Conservation (phyloP, 2,888 invertebrate species). For the Phragmatobia fuliginosa region DNA sequence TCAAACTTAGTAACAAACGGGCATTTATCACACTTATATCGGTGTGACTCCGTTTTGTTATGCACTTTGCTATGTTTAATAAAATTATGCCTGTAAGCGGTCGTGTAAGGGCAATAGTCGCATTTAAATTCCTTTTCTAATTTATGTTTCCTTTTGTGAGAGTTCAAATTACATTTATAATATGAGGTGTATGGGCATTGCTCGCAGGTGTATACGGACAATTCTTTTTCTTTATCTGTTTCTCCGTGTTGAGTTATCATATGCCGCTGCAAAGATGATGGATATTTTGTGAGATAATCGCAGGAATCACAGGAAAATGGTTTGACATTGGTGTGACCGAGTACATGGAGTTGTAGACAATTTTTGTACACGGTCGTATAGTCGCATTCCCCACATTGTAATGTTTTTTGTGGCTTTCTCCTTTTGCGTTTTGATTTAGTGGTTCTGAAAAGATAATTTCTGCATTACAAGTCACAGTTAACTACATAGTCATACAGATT, state of each 20-base stretch:
- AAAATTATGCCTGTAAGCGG: slow-evolving; percentile 59
- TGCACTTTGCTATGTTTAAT: slow-evolving; percentile 60
- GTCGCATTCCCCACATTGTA: slow-evolving; percentile 62
- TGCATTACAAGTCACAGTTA: background rate
- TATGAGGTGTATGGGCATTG: slow-evolving; percentile 44
- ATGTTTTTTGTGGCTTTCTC: slow-evolving; percentile 29
- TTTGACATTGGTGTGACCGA: slow-evolving; percentile 58
- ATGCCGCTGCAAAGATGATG: slow-evolving; percentile 62
- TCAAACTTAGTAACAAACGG: slow-evolving; percentile 67
- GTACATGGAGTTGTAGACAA: slow-evolving; percentile 60
- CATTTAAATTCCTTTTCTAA: slow-evolving; percentile 60
- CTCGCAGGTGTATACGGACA: slow-evolving; percentile 32
- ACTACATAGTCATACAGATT: too few relatives aligned
- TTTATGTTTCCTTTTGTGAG: slow-evolving; percentile 63
- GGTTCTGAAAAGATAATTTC: slow-evolving; percentile 13
- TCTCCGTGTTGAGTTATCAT: slow-evolving; percentile 58
- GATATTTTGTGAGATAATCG: slow-evolving; percentile 65
- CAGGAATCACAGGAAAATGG: slow-evolving; percentile 61
- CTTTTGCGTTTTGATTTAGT: slow-evolving; percentile 23
- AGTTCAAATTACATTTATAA: slow-evolving; percentile 56
- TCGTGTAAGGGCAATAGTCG: slow-evolving; percentile 50
- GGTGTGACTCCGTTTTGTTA: slow-evolving; percentile 34
- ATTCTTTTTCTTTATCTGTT: background rate
- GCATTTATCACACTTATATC: slow-evolving; percentile 69
- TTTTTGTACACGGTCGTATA: slow-evolving; percentile 66